Evolutionary conservation across 2,113 vertebrate species (phyloP), one percentile per base, ranked within the genome.

Genomic region (Synodontis membranacea): DNA sequence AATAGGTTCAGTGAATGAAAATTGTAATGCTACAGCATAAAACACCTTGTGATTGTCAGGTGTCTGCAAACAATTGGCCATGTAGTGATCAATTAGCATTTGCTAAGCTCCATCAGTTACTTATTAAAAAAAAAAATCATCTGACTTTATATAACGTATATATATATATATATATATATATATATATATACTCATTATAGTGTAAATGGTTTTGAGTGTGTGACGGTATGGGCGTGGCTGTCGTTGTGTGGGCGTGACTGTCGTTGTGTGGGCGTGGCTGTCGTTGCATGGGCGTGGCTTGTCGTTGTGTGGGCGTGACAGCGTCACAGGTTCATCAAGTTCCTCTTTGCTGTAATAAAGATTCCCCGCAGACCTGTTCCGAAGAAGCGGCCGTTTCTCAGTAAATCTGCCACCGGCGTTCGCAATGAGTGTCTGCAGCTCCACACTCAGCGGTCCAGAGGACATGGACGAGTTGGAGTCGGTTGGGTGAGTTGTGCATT

Each of bases 381-480:
- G 46, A 3, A 44, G 25, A 7, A 72, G 52, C 1, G 54, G 62
- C n/a, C 7, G 21, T 58, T 8, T 28, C 17, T 60, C 14, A 3
- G 0, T 28, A 34, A 76, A 15, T 62, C 72, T 14, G 17, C 1
- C 23, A 48, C 23, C 9, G 1, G 8, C 34, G n/a, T 17, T 17
- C 34, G 25, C 28, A 10, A 85, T 95, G 93, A 94, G 92, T 46
- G 85, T 91, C 42, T 90, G 87, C 87, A 91, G 88, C 2, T 90
- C 92, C n/a, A 82, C 80, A 0, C 88, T 84, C 25, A 83, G 86
- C 0, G 80, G 21, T n/a, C 89, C 91, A 0, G 92, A 93, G 14
- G 72, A 82, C 2, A 46, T 70, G 15, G 93, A 95, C 31, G 95
- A 95, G 86, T n/a, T 95, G 46, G 88, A 93, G 85, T 48, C 89